Evolutionary conservation across 2,797 vertebrate genomes (phyloP), one percentile per base, ranked within the genome.

Genomic region (Myotis pilosus): DNA sequence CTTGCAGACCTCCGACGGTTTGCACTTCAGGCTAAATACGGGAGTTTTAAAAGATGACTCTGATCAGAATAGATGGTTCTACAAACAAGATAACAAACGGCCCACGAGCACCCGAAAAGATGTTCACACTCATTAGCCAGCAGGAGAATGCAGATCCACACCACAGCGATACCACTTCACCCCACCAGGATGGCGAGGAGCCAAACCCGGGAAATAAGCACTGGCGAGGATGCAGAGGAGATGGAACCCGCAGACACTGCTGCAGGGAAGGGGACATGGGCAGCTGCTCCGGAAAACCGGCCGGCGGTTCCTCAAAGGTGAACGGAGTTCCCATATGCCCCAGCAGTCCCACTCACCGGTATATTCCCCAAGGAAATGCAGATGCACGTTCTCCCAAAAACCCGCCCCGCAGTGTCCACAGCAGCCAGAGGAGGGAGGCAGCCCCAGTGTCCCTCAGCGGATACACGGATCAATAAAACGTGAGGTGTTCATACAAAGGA

Each of bases 251-350:
- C 16, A 13, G 4, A 10, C 15, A 0, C 28, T 8, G 38, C 68
- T 9, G 38, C 4, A 0, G 64, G 7, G 12, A 3, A 80, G 13
- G 0, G 38, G 0, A 2, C 22, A 1, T 4, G 30, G 1, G 13
- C 6, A 8, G 30, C 16, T 11, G 25, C 79, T 41, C 6, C 4
- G 28, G 78, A 62, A 75, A 17, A 15, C n/a, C 28, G 55, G 15
- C 55, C 41, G 44, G 38, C 8, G 6, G 9, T 8, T 55, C 57
- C 75, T 74, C 41, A 30, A 20, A 19, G 57, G 23, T 55, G 28
- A 85, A n/a, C n/a, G 17, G 33, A 7, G 7, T 68, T 19, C 22
- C 2, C n/a, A 5, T 1, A 3, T 1, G 49, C 76, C 25, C 13
- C 11, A n/a, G 33, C 6, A 28, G 2, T 47, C 81, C 49, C 30